These are phyloP conservation scores for Andrena minutula DNA, from an alignment of 2,888 invertebrate species.

Conservation along the genomic window DNA sequence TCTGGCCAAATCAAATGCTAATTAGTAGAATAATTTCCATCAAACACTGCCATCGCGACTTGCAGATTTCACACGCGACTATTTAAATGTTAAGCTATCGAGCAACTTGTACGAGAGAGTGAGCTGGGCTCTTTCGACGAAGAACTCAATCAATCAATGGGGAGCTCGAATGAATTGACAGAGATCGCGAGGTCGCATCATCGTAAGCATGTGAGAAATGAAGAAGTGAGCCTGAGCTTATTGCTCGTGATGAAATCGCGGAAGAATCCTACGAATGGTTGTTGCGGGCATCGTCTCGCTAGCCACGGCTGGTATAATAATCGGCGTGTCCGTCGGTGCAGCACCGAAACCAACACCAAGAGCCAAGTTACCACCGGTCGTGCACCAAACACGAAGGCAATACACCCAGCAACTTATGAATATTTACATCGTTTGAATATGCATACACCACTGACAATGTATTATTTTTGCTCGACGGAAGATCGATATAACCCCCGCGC, in stretches of 20 bases:
- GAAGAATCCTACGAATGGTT: not conserved
- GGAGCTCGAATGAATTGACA: too few species aligned
- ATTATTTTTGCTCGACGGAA: slow-evolving; percentile 81
- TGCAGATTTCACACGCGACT: too few species aligned
- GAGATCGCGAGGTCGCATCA: too few species aligned
- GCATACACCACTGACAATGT: slow-evolving; percentile 80
- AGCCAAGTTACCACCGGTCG: slow-evolving; percentile 50
- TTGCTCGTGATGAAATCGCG: not conserved
- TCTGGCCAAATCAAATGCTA: not conserved
- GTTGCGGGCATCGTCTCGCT: not conserved
- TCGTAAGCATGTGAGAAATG: too few species aligned
- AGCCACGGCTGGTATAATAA: slow-evolving; percentile 10
- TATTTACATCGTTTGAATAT: slow-evolving; percentile 82
- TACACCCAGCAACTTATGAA: slow-evolving; percentile 81
- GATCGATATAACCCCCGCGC: slow-evolving; percentile 79
- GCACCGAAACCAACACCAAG: slow-evolving; percentile 31
- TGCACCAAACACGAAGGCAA: slow-evolving; percentile 74
- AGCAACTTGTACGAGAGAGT: too few species aligned
- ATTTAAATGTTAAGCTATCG: too few species aligned
- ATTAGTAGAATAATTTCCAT: not conserved
- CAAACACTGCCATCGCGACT: not conserved
- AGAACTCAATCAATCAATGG: too few species aligned
- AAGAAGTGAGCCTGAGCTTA: not conserved
- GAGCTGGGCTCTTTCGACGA: too few species aligned
- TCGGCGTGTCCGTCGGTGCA: slow-evolving; percentile 9